These are phyloP conservation scores for Polydrusus cervinus DNA, from an alignment of 2,888 invertebrate genomes.

Conservation along the genomic window DNA sequence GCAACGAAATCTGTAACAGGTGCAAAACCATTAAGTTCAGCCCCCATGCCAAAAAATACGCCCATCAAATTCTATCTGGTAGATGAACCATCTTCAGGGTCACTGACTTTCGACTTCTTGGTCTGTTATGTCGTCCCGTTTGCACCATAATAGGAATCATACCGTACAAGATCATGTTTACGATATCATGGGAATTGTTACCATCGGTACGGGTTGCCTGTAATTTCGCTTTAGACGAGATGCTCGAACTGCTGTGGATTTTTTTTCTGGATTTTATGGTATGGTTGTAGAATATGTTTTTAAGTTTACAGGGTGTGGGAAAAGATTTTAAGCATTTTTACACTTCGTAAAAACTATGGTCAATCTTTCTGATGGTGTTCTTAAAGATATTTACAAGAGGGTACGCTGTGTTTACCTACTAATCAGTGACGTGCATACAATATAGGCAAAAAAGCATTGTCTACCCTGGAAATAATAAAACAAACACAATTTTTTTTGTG, in stretches of 20 bases:
- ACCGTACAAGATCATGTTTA: conserved; percentile 66
- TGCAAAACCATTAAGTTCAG: not conserved
- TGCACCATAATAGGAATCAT: conserved; percentile 68
- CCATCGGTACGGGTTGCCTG: conserved; percentile 42
- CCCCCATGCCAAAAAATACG: conserved; percentile 2
- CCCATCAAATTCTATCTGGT: conserved; percentile 18
- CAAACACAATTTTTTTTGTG: too few species aligned
- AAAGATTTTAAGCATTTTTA: conserved; percentile 8
- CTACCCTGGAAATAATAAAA: too few species aligned
- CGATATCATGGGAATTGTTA: conserved; percentile 65
- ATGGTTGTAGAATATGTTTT: conserved; percentile 30
- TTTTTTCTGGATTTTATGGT: conserved; percentile 43
- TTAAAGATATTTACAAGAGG: too few species aligned
- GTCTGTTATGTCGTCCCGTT: conserved; percentile 54
- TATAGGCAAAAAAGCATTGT: too few species aligned
- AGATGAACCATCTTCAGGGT: conserved; percentile 39
- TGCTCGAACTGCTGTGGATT: conserved; percentile 27
- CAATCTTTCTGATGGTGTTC: too few species aligned
- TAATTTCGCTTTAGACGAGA: conserved; percentile 42
- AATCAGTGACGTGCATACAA: too few species aligned
- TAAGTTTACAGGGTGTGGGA: conserved; percentile 28
- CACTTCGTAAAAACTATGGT: too few species aligned
- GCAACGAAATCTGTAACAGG: too few species aligned
- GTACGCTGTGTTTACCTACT: too few species aligned
- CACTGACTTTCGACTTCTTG: conserved; percentile 52